These are phyloP conservation scores for Drosophila saltans DNA, from an alignment of 1,140 invertebrate genomes.

Conservation along the genomic window DNA sequence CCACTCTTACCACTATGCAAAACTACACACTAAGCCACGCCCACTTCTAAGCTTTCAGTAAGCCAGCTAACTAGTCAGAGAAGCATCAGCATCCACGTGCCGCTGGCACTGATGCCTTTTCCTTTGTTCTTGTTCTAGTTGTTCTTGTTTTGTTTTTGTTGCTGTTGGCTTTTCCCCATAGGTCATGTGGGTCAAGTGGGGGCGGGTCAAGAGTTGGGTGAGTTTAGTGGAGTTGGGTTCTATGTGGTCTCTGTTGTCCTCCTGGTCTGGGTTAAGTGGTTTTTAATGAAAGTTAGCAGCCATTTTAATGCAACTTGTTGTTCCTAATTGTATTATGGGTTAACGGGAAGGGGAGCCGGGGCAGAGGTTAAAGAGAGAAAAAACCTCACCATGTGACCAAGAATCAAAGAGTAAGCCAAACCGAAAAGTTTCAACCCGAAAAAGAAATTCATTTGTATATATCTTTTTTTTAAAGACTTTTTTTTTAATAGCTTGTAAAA, in stretches of 20 bases:
- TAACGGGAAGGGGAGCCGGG: background rate
- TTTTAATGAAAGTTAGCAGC: slow-evolving; percentile 81
- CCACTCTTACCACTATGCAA: slow-evolving; percentile 4
- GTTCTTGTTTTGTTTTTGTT: too few relatives aligned
- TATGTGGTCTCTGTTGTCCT: slow-evolving; percentile 57
- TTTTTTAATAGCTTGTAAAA: background rate
- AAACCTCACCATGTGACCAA: slow-evolving; percentile 34
- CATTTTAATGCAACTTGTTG: slow-evolving; percentile 76
- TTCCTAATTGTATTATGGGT: slow-evolving; percentile 59
- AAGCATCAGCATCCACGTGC: slow-evolving; percentile 50
- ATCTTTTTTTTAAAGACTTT: background rate
- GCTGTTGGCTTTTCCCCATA: slow-evolving; percentile 15
- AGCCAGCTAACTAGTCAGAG: slow-evolving; percentile 39
- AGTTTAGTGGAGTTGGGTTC: slow-evolving; percentile 35
- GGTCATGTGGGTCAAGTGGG: slow-evolving; percentile 74
- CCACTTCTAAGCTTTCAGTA: slow-evolving; percentile 48
- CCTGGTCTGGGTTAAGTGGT: slow-evolving; percentile 72
- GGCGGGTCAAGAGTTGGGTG: slow-evolving; percentile 37
- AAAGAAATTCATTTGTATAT: background rate
- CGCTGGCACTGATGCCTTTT: slow-evolving; percentile 9
- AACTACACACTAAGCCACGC: slow-evolving; percentile 36
- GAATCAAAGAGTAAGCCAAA: slow-evolving; percentile 12
- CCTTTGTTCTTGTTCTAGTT: slow-evolving; percentile 33
- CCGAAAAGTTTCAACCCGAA: background rate
- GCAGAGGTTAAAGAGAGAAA: background rate